phyloP scores from a whole-genome alignment of 1,140 invertebrate species.

The Bradysia coprophila region DNA sequence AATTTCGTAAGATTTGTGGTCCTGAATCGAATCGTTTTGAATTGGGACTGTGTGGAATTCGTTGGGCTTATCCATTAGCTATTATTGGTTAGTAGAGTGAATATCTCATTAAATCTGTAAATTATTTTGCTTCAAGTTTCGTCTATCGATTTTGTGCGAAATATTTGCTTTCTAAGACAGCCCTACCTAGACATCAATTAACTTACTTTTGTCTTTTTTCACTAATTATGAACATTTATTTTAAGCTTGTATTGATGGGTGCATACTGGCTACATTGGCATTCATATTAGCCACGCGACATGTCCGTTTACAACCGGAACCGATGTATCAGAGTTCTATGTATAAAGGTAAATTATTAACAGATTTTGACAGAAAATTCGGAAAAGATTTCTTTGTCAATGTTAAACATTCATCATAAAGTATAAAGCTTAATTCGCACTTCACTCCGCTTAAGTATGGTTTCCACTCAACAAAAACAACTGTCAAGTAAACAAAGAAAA shows the following conservation, averaged over 20 bases:
- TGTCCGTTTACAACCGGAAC: slow-evolving; percentile 65
- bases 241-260: slow-evolving; percentile 58
- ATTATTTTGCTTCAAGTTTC: too few species aligned
- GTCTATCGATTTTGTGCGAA: too few species aligned
- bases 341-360: slow-evolving; percentile 33
- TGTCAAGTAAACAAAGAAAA: too few species aligned
- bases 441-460: too few species aligned
- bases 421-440: too few species aligned
- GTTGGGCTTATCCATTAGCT: slow-evolving; percentile 90
- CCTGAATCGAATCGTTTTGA: slow-evolving; percentile 53
- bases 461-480: too few species aligned
- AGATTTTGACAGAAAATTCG: neutral
- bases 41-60: slow-evolving; percentile 64
- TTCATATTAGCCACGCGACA: slow-evolving; percentile 85
- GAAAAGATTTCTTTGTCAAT: neutral
- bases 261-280: slow-evolving; percentile 74
- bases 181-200: too few species aligned
- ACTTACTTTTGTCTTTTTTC: too few species aligned
- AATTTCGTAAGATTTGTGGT: slow-evolving; percentile 74
- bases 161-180: too few species aligned
- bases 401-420: too few species aligned
- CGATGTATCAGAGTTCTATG: slow-evolving; percentile 41
- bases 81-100: slow-evolving; percentile 42
- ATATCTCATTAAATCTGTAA: neutral
- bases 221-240: neutral